Conservation (phyloP, 2,797 vertebrate genomes). For the Sarcophilus harrisii region DNA sequence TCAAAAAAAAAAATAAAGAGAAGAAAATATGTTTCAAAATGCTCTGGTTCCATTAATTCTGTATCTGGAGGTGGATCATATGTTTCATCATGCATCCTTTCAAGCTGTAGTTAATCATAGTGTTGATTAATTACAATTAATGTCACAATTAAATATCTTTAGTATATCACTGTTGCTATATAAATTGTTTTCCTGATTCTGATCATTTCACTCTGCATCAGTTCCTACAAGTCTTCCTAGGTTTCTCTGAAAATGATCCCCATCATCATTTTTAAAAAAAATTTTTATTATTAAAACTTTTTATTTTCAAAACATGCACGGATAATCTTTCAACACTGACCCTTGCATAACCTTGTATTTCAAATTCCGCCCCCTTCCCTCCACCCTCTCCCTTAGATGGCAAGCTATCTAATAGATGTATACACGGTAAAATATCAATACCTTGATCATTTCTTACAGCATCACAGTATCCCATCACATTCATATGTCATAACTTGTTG, state of each 20-base stretch:
- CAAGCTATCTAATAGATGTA: too few species aligned
- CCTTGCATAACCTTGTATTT: too few species aligned
- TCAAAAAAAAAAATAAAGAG: neutral
- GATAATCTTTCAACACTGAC: too few species aligned
- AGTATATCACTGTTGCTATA: neutral
- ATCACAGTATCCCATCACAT: neutral
- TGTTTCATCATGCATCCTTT: neutral
- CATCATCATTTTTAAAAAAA: neutral
- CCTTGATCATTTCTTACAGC: neutral
- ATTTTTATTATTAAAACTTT: neutral
- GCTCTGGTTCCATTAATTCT: neutral
- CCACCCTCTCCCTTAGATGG: too few species aligned
- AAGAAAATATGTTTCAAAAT: neutral
- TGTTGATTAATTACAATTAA: neutral
- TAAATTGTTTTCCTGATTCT: neutral
- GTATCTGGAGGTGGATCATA: neutral
- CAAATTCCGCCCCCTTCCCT: too few species aligned
- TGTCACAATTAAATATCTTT: neutral
- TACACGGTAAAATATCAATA: too few species aligned
- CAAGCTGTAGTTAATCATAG: neutral
- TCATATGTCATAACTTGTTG: neutral
- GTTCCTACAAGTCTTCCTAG: neutral
- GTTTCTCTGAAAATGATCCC: neutral
- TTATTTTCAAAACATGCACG: too few species aligned
- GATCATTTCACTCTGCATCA: neutral